phyloP scores from a whole-genome alignment of 2,113 vertebrate genomes.

The Diphyllodes magnificus region DNA sequence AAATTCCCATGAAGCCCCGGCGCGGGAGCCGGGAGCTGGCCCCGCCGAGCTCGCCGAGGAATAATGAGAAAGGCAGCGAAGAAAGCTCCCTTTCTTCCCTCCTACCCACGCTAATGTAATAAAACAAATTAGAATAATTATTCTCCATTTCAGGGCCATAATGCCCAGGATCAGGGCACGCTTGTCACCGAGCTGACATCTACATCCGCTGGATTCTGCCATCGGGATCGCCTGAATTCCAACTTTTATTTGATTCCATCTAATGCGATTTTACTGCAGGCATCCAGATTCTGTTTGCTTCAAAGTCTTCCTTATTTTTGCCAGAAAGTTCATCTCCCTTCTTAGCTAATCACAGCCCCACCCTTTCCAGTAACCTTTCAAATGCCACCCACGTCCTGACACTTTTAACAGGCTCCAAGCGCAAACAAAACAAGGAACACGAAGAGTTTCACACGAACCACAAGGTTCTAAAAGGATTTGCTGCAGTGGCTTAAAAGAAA shows the following conservation, averaged over 20 bases:
- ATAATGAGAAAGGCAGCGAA: conserved; percentile 41
- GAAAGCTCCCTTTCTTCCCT: conserved; percentile 68
- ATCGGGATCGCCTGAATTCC: background rate
- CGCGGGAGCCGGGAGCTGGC: conserved; percentile 49
- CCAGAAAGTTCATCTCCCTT: conserved; percentile 32
- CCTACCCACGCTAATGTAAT: conserved; percentile 66
- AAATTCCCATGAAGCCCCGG: conserved; percentile 61
- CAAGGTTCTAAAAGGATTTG: background rate
- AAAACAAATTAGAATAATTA: conserved; percentile 69
- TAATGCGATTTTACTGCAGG: conserved; percentile 39
- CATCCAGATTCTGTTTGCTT: conserved; percentile 20
- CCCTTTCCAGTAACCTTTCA: conserved; percentile 47
- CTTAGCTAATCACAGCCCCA: conserved; percentile 46
- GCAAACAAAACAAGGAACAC: background rate
- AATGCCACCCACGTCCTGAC: conserved; percentile 53
- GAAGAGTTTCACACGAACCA: background rate
- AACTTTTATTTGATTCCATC: background rate
- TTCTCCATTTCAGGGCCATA: conserved; percentile 23
- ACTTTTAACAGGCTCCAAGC: background rate
- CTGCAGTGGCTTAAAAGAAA: background rate
- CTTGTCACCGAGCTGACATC: conserved; percentile 26
- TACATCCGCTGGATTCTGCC: background rate
- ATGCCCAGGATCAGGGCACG: conserved; percentile 22
- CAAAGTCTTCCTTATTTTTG: conserved; percentile 39
- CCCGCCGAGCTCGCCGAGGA: conserved; percentile 10